Evolutionary conservation across 1,140 invertebrate species (phyloP), one percentile per base, ranked within the genome.

Genomic region (Drosophila tristis): DNA sequence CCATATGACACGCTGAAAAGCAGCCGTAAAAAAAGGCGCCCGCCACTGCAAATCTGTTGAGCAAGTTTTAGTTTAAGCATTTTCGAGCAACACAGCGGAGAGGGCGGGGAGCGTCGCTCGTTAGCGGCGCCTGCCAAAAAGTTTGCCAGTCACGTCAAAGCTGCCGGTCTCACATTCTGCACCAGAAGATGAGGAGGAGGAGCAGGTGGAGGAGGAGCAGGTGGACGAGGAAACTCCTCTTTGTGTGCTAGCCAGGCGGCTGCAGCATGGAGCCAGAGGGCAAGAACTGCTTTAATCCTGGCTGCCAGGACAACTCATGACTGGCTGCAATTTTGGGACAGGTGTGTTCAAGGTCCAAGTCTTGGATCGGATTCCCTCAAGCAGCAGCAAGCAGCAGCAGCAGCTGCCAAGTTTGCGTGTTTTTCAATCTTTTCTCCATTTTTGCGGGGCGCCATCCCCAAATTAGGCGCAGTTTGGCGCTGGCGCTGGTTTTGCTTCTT

Each of bases 91-190:
- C 82, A 87, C 6, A 8, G 31, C 0, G 31, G 0, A 72, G 82
- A 75, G 81, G 65, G 43, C 50, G 42, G 16, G 49, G 2, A 11
- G 39, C 23, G 64, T 54, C 61, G 82, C 82, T 86, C 82, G 82
- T 86, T 86, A 86, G 82, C 75, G 74, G 74, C 64, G 82, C 82
- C 82, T 89, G 82, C 82, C 82, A 87, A 87, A 87, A 89, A 86
- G 75, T 89, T 89, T 82, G 84, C 82, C 79, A 87, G 82, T 87
- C 82, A 87, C 82, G 84, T 89, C 82, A 87, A 89, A 89, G 84
- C 82, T 87, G 78, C 70, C 82, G 67, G 74, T 62, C 77, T 65
- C 50, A 55, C 67, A 66, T 77, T 57, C 56, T 43, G 23, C 26
- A 42, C 4, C 4, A 39, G 35, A 39, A 11, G 35, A 39, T 25